phyloP scores from a whole-genome alignment of 2,888 invertebrate genomes.

The Folsomia manolachei region DNA sequence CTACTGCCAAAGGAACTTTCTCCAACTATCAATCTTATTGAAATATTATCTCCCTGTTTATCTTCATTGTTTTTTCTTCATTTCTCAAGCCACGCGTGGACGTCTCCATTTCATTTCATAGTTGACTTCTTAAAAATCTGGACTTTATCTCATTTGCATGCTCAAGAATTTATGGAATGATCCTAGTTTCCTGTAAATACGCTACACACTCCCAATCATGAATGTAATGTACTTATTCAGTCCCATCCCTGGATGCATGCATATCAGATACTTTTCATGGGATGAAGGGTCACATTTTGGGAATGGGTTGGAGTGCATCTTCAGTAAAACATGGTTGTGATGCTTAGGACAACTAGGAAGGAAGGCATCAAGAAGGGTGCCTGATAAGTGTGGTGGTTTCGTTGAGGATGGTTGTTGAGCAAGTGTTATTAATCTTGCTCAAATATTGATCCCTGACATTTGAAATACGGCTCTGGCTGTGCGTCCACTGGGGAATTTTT shows the following conservation, averaged over 20 bases:
- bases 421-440: slow-evolving; percentile 22
- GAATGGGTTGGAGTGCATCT: not conserved
- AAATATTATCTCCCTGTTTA: too few species aligned
- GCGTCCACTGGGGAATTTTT: slow-evolving; percentile 11
- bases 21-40: not conserved
- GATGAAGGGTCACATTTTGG: not conserved
- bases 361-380: not conserved
- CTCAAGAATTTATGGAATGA: not conserved
- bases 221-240: not conserved
- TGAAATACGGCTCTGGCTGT: not conserved
- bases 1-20: not conserved
- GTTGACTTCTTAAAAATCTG: not conserved
- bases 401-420: too few species aligned
- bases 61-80: too few species aligned
- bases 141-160: not conserved
- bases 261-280: too few species aligned
- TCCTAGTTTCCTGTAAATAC: not conserved
- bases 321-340: too few species aligned
- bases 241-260: too few species aligned
- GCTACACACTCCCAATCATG: too few species aligned
- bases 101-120: not conserved
- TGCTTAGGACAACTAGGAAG: not conserved
- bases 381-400: not conserved
- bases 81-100: too few species aligned
- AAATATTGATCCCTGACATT: slow-evolving; percentile 21